A percentile compares a stretch with the other conserved stretches of the same genome.
Evolutionary conservation across 2,888 invertebrate species (phyloP).

Genomic region (Hypercompe scribonia): DNA sequence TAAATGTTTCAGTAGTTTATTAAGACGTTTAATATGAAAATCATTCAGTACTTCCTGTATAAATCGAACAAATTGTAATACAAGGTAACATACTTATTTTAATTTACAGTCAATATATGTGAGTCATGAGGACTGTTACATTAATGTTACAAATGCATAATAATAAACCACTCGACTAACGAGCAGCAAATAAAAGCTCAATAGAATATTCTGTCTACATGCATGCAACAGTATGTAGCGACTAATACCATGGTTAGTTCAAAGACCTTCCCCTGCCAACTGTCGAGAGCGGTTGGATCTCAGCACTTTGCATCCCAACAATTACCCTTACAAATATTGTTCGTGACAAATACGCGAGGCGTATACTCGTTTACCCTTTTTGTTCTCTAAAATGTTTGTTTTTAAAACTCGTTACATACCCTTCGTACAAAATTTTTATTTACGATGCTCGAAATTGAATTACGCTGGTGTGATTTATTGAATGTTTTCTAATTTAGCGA

Average conservation of each 20-base stretch:
- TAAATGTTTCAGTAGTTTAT: background rate
- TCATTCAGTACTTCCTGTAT: background rate
- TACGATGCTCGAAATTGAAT: conserved; percentile 76
- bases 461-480: conserved; percentile 76
- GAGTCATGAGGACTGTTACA: conserved; percentile 39
- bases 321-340: conserved; percentile 76
- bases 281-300: conserved; percentile 70
- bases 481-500: conserved; percentile 77
- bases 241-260: conserved; percentile 53
- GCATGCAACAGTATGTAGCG: conserved; percentile 16
- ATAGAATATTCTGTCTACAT: conserved; percentile 29
- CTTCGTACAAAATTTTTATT: conserved; percentile 76
- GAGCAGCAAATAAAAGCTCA: conserved; percentile 42
- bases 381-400: conserved; percentile 79
- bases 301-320: conserved; percentile 81
- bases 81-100: conserved; percentile 15
- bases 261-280: conserved; percentile 66
- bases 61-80: background rate
- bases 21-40: background rate
- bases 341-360: conserved; percentile 74
- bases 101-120: conserved; percentile 16
- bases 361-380: conserved; percentile 73
- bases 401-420: conserved; percentile 78
- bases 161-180: conserved; percentile 44
- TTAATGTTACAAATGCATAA: conserved; percentile 39